These are phyloP conservation scores for Diarsia brunnea DNA, from an alignment of 2,888 invertebrate genomes.

Conservation along the genomic window DNA sequence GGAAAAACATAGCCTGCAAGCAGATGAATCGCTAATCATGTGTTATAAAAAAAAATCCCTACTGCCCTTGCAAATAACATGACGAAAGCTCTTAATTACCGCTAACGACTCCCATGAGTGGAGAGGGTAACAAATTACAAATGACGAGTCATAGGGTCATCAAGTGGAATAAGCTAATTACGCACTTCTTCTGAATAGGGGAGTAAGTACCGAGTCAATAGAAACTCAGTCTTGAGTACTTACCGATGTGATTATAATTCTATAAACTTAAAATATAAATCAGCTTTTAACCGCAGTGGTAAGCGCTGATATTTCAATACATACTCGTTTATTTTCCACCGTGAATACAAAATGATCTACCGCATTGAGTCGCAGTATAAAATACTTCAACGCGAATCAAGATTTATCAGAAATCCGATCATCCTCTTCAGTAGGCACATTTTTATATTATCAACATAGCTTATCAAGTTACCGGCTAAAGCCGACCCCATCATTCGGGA, in stretches of 20 bases:
- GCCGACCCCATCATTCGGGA: conserved; percentile 43
- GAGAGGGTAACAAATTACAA: conserved; percentile 28
- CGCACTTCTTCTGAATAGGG: conserved; percentile 2
- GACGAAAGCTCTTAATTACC: conserved; percentile 28
- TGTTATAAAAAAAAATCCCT: background rate
- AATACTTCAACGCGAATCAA: conserved; percentile 17
- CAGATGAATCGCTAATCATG: background rate
- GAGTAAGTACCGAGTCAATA: background rate
- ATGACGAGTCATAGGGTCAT: background rate
- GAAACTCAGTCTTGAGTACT: background rate
- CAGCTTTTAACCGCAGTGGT: background rate
- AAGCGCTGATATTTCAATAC: background rate
- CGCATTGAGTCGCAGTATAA: background rate
- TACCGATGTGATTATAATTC: background rate
- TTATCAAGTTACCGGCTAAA: conserved; percentile 41
- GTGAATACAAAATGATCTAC: background rate
- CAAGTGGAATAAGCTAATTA: conserved; percentile 21
- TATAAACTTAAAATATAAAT: background rate
- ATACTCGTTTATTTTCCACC: background rate
- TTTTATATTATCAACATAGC: conserved; percentile 40
- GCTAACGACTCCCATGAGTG: conserved; percentile 27
- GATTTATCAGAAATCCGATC: conserved; percentile 18
- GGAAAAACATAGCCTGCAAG: background rate
- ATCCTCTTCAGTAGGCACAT: conserved; percentile 21
- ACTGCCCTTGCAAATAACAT: background rate